Conservation (phyloP, 2,797 vertebrate genomes). For the Decapterus maruadsi region DNA sequence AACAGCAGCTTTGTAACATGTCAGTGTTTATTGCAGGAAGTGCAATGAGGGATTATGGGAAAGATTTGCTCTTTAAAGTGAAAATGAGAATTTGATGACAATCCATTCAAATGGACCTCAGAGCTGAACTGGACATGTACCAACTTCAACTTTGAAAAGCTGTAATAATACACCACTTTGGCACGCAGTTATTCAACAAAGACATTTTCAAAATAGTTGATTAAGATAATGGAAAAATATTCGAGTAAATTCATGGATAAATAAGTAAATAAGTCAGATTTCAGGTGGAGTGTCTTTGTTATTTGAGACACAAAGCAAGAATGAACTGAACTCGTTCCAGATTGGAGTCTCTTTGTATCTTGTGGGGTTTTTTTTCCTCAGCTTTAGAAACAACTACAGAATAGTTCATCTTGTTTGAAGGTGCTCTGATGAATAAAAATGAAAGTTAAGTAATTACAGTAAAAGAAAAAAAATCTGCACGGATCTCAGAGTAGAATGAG, state of each 20-base stretch:
- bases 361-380: no score
- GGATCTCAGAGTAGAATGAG: conserved; percentile 8
- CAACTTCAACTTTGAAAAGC: conserved; percentile 24
- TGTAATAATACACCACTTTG: conserved; percentile 26
- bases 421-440: neutral
- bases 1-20: conserved; percentile 54
- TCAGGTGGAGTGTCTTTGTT: no score
- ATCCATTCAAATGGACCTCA: conserved; percentile 65
- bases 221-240: neutral
- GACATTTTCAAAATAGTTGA: neutral
- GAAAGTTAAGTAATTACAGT: neutral
- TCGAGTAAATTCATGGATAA: neutral
- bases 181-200: neutral
- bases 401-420: neutral
- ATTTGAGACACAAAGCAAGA: no score
- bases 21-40: conserved; percentile 33
- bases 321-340: no score
- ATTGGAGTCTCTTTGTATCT: no score
- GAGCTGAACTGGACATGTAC: conserved; percentile 47
- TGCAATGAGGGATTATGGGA: conserved; percentile 60
- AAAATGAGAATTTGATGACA: conserved; percentile 67
- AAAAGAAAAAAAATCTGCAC: neutral
- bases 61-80: conserved; percentile 55
- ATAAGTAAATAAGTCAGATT: neutral
- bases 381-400: neutral